A percentile compares a stretch with the other conserved stretches of the same genome.
These are phyloP conservation scores for Sporophila hypoxantha DNA, from an alignment of 2,113 vertebrate genomes.

Conservation along the genomic window DNA sequence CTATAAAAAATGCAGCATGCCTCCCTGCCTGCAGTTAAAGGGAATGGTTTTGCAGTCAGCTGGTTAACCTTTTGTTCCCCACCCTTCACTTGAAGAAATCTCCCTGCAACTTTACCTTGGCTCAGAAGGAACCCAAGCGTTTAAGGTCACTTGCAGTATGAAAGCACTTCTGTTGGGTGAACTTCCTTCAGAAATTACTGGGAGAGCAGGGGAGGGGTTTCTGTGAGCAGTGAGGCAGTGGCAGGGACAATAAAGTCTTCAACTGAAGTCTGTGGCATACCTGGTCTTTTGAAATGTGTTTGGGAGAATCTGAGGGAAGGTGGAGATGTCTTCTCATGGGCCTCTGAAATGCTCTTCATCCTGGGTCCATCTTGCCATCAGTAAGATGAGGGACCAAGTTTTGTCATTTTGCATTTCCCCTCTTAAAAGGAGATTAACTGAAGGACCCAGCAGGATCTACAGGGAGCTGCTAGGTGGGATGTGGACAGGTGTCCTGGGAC, in stretches of 20 bases:
- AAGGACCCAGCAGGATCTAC: not conserved
- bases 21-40: not conserved
- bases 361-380: not conserved
- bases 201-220: not conserved
- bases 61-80: not conserved
- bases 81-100: not conserved
- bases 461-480: not conserved
- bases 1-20: not conserved
- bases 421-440: not conserved
- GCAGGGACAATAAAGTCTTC: not conserved
- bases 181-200: not conserved
- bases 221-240: not conserved
- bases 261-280: not conserved
- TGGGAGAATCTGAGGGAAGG: not conserved
- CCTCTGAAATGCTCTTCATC: not conserved
- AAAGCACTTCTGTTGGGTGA: not conserved
- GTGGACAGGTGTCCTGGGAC: not conserved
- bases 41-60: not conserved
- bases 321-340: not conserved
- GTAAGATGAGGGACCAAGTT: not conserved
- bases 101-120: not conserved
- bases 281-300: not conserved
- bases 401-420: not conserved
- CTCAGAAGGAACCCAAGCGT: not conserved
- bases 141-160: not conserved